A percentile compares a stretch with the other conserved stretches of the same genome.
These are phyloP conservation scores for Acyrthosiphon pisum DNA, from an alignment of 1,140 invertebrate genomes.

Conservation along the genomic window DNA sequence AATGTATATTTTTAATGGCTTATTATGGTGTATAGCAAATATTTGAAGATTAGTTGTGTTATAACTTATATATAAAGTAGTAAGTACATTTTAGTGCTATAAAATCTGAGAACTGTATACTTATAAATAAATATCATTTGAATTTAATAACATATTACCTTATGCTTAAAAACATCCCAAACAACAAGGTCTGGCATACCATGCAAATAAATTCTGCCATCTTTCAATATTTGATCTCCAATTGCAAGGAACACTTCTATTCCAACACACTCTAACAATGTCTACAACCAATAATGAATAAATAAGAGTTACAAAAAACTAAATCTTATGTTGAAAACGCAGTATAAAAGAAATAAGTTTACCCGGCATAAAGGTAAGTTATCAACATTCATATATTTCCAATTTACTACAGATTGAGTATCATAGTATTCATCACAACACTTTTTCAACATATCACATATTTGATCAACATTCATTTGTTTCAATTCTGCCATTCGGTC, in stretches of 20 bases:
- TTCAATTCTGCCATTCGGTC: constrained; percentile 8
- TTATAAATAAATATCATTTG: constrained; percentile 13
- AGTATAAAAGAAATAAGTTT: background rate
- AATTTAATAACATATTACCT: constrained; percentile 61
- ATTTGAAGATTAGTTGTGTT: background rate
- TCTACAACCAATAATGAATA: constrained; percentile 61
- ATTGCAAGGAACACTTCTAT: constrained; percentile 67
- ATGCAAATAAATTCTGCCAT: constrained; percentile 70
- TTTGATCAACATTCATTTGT: constrained; percentile 34
- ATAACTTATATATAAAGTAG: background rate
- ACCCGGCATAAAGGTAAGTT: constrained; percentile 66
- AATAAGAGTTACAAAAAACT: background rate
- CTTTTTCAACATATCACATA: constrained; percentile 57
- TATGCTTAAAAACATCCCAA: constrained; percentile 71
- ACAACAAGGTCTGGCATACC: constrained; percentile 86
- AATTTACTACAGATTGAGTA: constrained; percentile 40
- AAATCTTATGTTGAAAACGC: background rate
- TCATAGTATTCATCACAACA: constrained; percentile 61
- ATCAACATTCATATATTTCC: constrained; percentile 59
- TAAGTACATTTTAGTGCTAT: background rate
- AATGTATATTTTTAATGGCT: too few relatives aligned
- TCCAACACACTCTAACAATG: constrained; percentile 70
- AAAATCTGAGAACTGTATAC: background rate
- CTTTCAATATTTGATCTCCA: constrained; percentile 68
- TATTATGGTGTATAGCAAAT: background rate